Percentiles rank a stretch among this genome's conserved stretches.
Evolutionary conservation across 2,888 invertebrate genomes (phyloP).

Genomic region (Lampropteryx suffumata): DNA sequence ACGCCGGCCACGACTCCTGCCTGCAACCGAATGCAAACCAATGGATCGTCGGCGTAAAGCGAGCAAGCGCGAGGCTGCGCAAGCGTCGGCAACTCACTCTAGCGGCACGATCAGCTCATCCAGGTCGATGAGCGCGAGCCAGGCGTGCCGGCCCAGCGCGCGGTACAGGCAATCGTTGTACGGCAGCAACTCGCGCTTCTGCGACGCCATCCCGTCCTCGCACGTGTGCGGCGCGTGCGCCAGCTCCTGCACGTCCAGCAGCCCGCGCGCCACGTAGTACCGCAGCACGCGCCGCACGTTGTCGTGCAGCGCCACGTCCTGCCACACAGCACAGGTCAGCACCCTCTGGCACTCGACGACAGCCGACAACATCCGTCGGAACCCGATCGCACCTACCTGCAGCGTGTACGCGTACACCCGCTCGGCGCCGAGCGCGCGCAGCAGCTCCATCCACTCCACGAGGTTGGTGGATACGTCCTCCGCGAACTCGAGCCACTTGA

Average conservation of each 20-base stretch:
- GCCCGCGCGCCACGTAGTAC: conserved; percentile 16
- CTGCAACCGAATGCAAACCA: not conserved
- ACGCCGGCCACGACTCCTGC: not conserved
- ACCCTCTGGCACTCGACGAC: too few relatives aligned
- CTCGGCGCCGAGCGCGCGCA: conserved; percentile 22
- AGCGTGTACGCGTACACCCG: conserved; percentile 18
- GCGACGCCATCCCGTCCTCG: conserved; percentile 4
- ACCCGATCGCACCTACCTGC: conserved; percentile 11
- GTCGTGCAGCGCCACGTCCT: conserved; percentile 21
- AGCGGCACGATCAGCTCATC: conserved; percentile 29
- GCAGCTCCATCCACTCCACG: conserved; percentile 27
- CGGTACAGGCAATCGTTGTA: conserved; percentile 29
- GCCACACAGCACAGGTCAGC: too few relatives aligned
- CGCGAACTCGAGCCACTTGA: conserved; percentile 23
- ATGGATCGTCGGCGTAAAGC: too few relatives aligned
- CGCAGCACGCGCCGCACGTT: conserved; percentile 16
- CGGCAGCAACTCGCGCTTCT: conserved; percentile 22
- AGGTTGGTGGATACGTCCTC: conserved; percentile 16
- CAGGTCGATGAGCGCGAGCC: conserved; percentile 24
- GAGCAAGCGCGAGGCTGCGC: conserved; percentile 10
- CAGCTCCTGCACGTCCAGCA: conserved; percentile 19
- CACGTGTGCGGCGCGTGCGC: conserved; percentile 21
- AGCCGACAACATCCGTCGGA: not conserved
- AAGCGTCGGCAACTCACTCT: not conserved
- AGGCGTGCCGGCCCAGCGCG: conserved; percentile 10